phyloP scores from a whole-genome alignment of 2,113 vertebrate species.

The Leptocoma aspasia region DNA sequence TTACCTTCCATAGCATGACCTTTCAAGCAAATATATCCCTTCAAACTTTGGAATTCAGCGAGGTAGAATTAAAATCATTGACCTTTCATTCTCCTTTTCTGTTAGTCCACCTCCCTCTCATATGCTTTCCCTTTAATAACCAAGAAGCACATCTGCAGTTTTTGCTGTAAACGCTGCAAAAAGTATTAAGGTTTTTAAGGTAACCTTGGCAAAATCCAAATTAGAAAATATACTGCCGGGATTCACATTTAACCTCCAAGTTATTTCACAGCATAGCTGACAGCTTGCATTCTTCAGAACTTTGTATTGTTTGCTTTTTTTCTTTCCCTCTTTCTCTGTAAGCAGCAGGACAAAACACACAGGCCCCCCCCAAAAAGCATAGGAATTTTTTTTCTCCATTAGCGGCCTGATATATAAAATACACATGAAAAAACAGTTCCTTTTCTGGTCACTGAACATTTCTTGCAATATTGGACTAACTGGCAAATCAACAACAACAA shows the following conservation, averaged over 20 bases:
- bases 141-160: constrained; percentile 54
- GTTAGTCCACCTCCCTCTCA: background rate
- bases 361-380: background rate
- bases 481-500: constrained; percentile 60
- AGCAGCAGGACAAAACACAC: background rate
- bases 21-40: constrained; percentile 50
- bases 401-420: constrained; percentile 14
- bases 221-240: constrained; percentile 46
- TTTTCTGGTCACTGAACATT: constrained; percentile 56
- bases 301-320: constrained; percentile 36
- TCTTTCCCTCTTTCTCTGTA: background rate
- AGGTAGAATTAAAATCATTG: constrained; percentile 63
- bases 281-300: constrained; percentile 49
- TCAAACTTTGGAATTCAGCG: constrained; percentile 55
- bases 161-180: constrained; percentile 58
- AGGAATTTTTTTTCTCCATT: constrained; percentile 46
- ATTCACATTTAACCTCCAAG: constrained; percentile 59
- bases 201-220: constrained; percentile 46
- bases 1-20: constrained; percentile 50
- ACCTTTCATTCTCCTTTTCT: constrained; percentile 56
- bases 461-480: constrained; percentile 62
- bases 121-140: constrained; percentile 54
- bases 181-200: constrained; percentile 42
- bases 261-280: constrained; percentile 43
- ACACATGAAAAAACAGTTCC: constrained; percentile 36